Evolutionary conservation across 2,888 invertebrate genomes (phyloP).

Genomic region (Mylabris sibirica): DNA sequence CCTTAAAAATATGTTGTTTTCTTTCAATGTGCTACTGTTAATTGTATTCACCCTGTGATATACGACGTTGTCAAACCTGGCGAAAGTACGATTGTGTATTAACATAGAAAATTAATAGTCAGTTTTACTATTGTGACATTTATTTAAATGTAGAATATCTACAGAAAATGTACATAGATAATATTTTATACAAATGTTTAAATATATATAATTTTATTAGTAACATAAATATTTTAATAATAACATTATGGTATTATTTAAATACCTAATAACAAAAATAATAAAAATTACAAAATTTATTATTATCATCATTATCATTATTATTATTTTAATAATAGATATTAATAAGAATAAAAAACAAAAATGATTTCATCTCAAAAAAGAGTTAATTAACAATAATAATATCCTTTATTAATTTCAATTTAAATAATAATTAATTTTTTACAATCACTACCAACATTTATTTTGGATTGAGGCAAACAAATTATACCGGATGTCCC

Average conservation of each 20-base stretch:
- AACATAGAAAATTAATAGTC: conserved; percentile 11
- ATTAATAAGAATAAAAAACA: neutral
- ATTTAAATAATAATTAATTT: conserved; percentile 3
- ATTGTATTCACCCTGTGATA: conserved; percentile 7
- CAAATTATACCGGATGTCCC: neutral
- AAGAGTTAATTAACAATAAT: conserved; percentile 23
- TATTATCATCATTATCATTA: neutral
- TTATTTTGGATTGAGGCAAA: conserved; percentile 12
- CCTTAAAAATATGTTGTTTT: neutral
- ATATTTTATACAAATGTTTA: conserved; percentile 45
- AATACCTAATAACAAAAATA: conserved; percentile 34
- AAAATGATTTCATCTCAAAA: conserved; percentile 5
- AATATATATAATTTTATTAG: conserved; percentile 44
- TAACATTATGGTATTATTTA: conserved; percentile 30
- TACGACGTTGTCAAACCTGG: conserved; percentile 4
- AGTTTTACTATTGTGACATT: conserved; percentile 37
- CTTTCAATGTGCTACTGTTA: neutral
- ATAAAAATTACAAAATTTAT: conserved; percentile 22
- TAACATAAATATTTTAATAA: conserved; percentile 37
- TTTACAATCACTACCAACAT: conserved; percentile 34
- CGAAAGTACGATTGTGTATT: conserved; percentile 4
- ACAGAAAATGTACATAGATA: conserved; percentile 48
- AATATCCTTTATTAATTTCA: conserved; percentile 2
- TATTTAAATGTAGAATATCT: conserved; percentile 44
- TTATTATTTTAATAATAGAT: neutral